Conservation (phyloP, 2,113 vertebrate species). For the Phocoena phocoena region DNA sequence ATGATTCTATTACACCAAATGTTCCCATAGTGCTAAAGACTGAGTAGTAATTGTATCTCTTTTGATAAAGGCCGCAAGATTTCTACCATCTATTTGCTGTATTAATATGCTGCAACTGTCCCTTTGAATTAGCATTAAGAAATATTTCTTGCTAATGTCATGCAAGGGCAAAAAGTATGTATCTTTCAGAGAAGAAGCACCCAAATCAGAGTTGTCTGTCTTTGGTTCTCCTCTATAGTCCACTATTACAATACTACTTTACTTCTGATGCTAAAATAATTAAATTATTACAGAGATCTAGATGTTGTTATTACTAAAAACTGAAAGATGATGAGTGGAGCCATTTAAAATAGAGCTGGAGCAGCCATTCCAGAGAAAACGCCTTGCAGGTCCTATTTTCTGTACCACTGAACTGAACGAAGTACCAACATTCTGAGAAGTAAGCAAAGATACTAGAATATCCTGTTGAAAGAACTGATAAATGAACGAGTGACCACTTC, state of each 20-base stretch:
- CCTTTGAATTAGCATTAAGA: slow-evolving; percentile 82
- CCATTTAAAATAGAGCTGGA: not conserved
- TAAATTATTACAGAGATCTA: not conserved
- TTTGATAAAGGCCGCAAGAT: slow-evolving; percentile 66
- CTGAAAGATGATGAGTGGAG: not conserved
- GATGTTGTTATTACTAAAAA: not conserved
- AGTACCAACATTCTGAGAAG: not conserved
- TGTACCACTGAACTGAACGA: not conserved
- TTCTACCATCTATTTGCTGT: slow-evolving; percentile 84
- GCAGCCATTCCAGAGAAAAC: not conserved
- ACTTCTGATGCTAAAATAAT: slow-evolving; percentile 21
- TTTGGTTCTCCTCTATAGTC: not conserved
- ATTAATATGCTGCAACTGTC: slow-evolving; percentile 85
- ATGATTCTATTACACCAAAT: slow-evolving; percentile 78
- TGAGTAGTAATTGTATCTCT: slow-evolving; percentile 72
- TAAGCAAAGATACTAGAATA: not conserved
- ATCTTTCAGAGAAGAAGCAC: not conserved
- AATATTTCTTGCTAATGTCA: slow-evolving; percentile 83
- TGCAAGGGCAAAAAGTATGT: slow-evolving; percentile 57
- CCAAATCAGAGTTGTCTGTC: not conserved
- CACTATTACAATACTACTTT: not conserved
- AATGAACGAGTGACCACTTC: not conserved
- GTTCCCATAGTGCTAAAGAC: slow-evolving; percentile 84
- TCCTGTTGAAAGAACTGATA: not conserved
- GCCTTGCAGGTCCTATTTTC: not conserved